Conservation (phyloP, 2,888 invertebrate species). For the Bibio marci region DNA sequence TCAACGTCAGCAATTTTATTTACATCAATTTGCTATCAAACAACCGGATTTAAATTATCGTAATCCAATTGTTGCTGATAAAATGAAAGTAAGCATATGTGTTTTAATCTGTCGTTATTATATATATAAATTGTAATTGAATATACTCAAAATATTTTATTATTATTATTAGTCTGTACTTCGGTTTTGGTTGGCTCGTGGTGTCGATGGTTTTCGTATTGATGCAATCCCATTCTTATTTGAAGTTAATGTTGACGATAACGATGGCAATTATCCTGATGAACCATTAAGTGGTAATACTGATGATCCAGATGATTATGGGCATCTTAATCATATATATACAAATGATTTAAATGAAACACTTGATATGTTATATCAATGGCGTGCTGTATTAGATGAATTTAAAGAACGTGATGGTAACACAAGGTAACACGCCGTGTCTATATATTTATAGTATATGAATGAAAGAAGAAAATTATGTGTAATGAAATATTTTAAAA, state of each 20-base stretch:
- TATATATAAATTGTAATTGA: too few relatives aligned
- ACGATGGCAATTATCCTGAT: conserved; percentile 22
- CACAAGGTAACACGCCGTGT: conserved; percentile 14
- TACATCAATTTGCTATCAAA: conserved; percentile 52
- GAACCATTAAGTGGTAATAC: conserved; percentile 35
- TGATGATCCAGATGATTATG: conserved; percentile 33
- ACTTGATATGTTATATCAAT: conserved; percentile 36
- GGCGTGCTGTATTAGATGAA: conserved; percentile 37
- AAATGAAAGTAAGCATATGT: conserved; percentile 37
- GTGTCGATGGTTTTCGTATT: conserved; percentile 63
- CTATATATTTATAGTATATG: neutral
- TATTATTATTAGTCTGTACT: conserved; percentile 33
- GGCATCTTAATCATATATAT: conserved; percentile 38
- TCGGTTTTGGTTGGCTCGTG: conserved; percentile 56
- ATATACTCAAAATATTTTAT: too few relatives aligned
- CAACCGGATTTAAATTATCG: conserved; percentile 64
- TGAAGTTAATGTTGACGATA: conserved; percentile 10
- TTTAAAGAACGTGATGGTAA: conserved; percentile 18
- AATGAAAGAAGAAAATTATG: neutral
- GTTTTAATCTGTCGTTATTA: too few relatives aligned
- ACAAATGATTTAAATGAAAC: conserved; percentile 41
- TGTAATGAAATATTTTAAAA: too few relatives aligned
- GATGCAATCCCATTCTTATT: conserved; percentile 37
- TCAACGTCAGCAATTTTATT: conserved; percentile 48
- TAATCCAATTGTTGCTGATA: conserved; percentile 42